Percentiles rank a stretch among this genome's conserved stretches.
Conservation (phyloP, 2,113 vertebrate species). For the Cyanocitta stelleri region DNA sequence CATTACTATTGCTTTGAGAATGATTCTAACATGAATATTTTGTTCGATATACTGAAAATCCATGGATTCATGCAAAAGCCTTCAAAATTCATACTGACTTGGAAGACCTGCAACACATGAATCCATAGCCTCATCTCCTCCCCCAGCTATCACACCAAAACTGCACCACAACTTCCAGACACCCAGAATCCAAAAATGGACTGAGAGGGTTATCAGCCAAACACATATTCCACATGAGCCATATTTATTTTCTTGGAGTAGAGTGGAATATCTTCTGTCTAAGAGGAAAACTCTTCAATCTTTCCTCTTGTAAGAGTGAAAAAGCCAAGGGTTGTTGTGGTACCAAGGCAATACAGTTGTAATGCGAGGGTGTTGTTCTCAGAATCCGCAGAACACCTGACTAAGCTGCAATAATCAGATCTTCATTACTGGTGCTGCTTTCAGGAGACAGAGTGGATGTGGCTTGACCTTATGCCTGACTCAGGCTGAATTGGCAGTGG, state of each 20-base stretch:
- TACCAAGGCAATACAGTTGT: background rate
- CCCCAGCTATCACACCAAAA: background rate
- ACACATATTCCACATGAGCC: background rate
- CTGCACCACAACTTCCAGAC: background rate
- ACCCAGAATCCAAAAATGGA: background rate
- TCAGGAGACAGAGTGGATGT: background rate
- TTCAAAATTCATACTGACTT: background rate
- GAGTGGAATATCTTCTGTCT: background rate
- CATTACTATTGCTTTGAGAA: background rate
- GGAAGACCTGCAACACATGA: background rate
- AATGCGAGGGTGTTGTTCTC: background rate
- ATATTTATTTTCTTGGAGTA: background rate
- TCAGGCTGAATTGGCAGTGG: background rate
- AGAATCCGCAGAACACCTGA: background rate
- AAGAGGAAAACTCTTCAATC: background rate
- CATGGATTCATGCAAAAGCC: background rate
- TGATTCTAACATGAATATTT: background rate
- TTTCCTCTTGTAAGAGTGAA: background rate
- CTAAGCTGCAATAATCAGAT: background rate
- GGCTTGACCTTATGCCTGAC: background rate
- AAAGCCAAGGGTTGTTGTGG: background rate
- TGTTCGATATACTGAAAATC: background rate
- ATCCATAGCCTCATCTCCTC: background rate
- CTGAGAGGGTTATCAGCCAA: background rate
- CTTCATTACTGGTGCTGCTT: background rate